Conservation (phyloP, 2,113 vertebrate genomes). For the Hippolais icterina region DNA sequence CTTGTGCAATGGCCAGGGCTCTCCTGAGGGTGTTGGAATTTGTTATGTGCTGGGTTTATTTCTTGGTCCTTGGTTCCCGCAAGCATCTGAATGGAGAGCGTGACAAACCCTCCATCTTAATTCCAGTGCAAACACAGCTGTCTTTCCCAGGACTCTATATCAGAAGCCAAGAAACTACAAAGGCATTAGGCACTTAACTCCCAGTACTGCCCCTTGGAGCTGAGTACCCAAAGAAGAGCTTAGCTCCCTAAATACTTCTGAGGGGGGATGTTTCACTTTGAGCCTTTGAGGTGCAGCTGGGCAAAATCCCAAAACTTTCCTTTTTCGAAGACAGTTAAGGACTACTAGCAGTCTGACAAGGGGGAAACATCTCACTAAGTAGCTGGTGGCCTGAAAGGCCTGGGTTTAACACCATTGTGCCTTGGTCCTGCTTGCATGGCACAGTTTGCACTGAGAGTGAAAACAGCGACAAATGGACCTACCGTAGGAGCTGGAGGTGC, state of each 20-base stretch:
- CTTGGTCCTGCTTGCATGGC: not conserved
- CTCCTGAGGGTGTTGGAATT: not conserved
- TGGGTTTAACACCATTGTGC: accelerated
- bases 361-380: not conserved
- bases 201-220: not conserved
- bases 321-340: not conserved
- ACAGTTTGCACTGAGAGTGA: not conserved
- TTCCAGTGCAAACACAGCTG: slow-evolving; percentile 26
- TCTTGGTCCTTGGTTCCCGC: not conserved
- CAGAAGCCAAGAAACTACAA: slow-evolving; percentile 8
- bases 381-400: not conserved
- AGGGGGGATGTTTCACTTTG: not conserved
- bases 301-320: not conserved
- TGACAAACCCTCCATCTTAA: not conserved
- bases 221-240: not conserved
- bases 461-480: not conserved
- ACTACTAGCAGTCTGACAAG: not conserved
- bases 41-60: not conserved
- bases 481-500: not conserved
- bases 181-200: not conserved
- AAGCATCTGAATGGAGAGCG: not conserved
- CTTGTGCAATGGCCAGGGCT: not conserved
- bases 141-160: not conserved
- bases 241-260: not conserved
- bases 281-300: not conserved